Evolutionary conservation across 2,797 vertebrate genomes (phyloP), one percentile per base, ranked within the genome.

Genomic region (Coreius guichenoti): DNA sequence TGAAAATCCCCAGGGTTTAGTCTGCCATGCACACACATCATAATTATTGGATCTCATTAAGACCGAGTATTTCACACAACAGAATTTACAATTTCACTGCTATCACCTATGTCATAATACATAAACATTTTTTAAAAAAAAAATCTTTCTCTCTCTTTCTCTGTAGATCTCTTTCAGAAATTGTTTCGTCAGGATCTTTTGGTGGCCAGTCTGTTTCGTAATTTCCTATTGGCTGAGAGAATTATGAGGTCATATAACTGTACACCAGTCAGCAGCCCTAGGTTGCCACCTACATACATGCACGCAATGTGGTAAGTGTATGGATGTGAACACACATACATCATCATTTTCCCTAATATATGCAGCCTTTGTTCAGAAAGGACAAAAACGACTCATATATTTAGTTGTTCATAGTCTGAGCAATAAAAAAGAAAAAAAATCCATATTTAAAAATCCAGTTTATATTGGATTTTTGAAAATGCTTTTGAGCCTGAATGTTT

Each of bases 211-310:
- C 92, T 99, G 56, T 99, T 99, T 89, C 97, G 98, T 0, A 99
- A 99, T 86, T 99, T 99, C 79, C 95, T 99, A 4, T 88, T 99
- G 91, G 98, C 98, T 0, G 98, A 99, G 89, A 95, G 98, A 89
- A 99, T 99, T 90, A 99, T 99, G 98, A 96, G 98, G 88, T 99
- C 98, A 0, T 99, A 99, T 93, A 99, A 98, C 95, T 99, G 98
- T 72, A 99, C 98, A 0, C 98, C 98, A 0, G 97, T 99, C 86
- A 99, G 98, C 96, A 99, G 98, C 91, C 98, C 98, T 0, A 95
- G 97, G 0, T 95, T 99, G 33, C 98, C 98, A 21, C 98, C 98
- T 0, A 99, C 98, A 0, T 99, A 97, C 95, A 99, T 99, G 97
- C 98, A 99, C 1, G 97, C 98, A 19, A 99, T 99, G 98, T 99